Evolutionary conservation across 2,113 vertebrate species (phyloP).

Genomic region (Rostratula benghalensis): DNA sequence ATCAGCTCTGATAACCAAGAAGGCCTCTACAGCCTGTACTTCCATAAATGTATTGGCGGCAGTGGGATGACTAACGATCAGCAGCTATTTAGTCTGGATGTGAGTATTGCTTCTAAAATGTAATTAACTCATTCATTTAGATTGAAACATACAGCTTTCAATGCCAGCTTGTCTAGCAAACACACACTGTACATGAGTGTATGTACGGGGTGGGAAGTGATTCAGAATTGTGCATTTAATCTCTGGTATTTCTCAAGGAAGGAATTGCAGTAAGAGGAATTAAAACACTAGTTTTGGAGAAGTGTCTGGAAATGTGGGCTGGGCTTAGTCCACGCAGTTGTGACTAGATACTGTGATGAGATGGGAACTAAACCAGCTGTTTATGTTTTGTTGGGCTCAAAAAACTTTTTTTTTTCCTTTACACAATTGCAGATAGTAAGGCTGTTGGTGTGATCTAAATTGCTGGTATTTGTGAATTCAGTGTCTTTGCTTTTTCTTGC

Average conservation of each 20-base stretch:
- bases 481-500: background rate
- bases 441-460: background rate
- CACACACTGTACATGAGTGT: background rate
- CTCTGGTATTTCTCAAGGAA: background rate
- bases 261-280: background rate
- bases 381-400: background rate
- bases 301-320: background rate
- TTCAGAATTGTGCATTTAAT: background rate
- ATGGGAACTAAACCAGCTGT: background rate
- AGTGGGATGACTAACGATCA: background rate
- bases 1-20: constrained; percentile 80
- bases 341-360: background rate
- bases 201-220: background rate
- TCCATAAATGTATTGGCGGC: constrained; percentile 79
- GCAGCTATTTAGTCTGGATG: constrained; percentile 80
- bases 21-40: constrained; percentile 87
- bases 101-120: constrained; percentile 66
- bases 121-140: background rate
- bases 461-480: background rate
- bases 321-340: background rate
- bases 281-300: background rate
- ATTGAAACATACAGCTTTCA: background rate
- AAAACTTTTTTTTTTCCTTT: background rate
- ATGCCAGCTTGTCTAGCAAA: background rate
- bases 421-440: background rate